These are phyloP conservation scores for Pristionchus mayeri DNA, from an alignment of 2,888 invertebrate species.

Conservation along the genomic window DNA sequence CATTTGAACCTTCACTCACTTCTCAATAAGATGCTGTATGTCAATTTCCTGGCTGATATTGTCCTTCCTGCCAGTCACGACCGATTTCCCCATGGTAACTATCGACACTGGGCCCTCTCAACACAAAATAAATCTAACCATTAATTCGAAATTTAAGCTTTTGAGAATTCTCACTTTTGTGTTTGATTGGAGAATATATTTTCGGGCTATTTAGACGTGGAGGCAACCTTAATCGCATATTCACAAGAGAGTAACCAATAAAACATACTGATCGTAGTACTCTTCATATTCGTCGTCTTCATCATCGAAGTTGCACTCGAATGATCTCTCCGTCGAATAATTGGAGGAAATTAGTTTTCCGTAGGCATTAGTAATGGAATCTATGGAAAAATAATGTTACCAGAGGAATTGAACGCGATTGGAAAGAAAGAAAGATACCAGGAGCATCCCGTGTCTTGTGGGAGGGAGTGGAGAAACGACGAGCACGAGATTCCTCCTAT, in stretches of 20 bases:
- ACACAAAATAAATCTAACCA: neutral
- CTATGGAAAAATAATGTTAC: neutral
- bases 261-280: conserved; percentile 7
- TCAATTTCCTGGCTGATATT: neutral
- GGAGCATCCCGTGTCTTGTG: neutral
- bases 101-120: neutral
- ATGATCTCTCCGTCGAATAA: neutral
- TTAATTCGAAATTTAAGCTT: neutral
- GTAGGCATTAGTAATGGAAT: neutral
- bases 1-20: too few species aligned
- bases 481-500: neutral
- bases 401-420: too few species aligned
- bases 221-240: conserved; percentile 13
- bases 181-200: neutral
- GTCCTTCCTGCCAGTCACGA: conserved; percentile 19
- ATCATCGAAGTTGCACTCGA: neutral
- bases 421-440: neutral
- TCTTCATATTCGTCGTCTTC: conserved; percentile 22
- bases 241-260: too few species aligned
- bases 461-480: neutral
- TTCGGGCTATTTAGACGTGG: neutral
- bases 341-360: neutral
- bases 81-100: conserved; percentile 6
- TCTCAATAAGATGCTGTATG: conserved; percentile 16
- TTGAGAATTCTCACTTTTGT: neutral